Percentiles rank a stretch among this genome's conserved stretches.
phyloP scores from a whole-genome alignment of 2,797 vertebrate genomes.

The Podarcis siculus region DNA sequence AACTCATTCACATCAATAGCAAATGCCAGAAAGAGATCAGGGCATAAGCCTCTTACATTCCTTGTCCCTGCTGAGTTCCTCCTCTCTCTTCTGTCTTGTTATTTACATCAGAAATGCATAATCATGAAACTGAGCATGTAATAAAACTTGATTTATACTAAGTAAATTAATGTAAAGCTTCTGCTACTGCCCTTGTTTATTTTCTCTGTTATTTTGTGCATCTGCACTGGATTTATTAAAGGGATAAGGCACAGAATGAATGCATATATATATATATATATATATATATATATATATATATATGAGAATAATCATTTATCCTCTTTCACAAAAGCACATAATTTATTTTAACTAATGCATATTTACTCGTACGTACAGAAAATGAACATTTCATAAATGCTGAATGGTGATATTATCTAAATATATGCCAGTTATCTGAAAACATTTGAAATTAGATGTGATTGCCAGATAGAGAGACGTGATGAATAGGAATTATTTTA shows the following conservation, averaged over 20 bases:
- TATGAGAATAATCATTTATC: too few relatives aligned
- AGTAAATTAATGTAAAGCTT: slow-evolving; percentile 36
- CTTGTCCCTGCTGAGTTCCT: slow-evolving; percentile 13
- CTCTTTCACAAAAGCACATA: not conserved
- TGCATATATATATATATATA: not conserved
- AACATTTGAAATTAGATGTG: slow-evolving; percentile 12
- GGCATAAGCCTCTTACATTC: not conserved
- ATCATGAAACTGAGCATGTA: slow-evolving; percentile 24
- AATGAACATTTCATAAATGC: slow-evolving; percentile 20
- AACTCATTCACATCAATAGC: not conserved
- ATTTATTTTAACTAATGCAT: slow-evolving; percentile 19
- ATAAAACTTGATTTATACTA: slow-evolving; percentile 44
- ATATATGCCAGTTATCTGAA: slow-evolving; percentile 17
- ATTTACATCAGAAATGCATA: slow-evolving; percentile 40
- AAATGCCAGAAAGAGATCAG: not conserved
- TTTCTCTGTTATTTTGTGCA: slow-evolving; percentile 16
- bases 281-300: too few relatives aligned
- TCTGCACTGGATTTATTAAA: slow-evolving; percentile 16
- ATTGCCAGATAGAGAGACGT: slow-evolving; percentile 27
- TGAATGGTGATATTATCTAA: slow-evolving; percentile 11
- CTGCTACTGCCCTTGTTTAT: slow-evolving; percentile 13
- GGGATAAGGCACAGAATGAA: slow-evolving; percentile 4
- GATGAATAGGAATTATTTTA: not conserved
- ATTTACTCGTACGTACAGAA: not conserved
- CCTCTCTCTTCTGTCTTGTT: not conserved